phyloP scores from a whole-genome alignment of 2,888 invertebrate species.

The Pammene fasciana region DNA sequence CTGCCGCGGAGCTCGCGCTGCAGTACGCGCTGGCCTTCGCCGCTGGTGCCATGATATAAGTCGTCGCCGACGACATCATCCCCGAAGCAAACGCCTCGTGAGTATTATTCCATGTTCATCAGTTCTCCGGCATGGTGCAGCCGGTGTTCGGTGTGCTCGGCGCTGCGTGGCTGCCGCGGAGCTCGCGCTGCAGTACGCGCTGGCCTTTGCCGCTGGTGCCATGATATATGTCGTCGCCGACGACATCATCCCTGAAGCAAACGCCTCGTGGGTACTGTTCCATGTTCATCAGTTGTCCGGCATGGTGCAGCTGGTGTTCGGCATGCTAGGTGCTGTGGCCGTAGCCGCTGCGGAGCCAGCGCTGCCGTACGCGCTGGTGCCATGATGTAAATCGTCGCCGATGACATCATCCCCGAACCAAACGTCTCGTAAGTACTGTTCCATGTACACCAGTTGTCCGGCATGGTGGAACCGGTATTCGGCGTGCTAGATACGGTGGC shows the following conservation, averaged over 20 bases:
- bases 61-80: slow-evolving; percentile 98
- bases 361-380: slow-evolving; percentile 97
- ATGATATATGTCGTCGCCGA: slow-evolving; percentile 99
- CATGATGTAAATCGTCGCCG: slow-evolving; percentile 99
- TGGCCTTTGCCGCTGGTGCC: slow-evolving; percentile 98
- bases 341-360: slow-evolving; percentile 93
- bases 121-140: too few species aligned
- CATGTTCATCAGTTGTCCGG: too few species aligned
- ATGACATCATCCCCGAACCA: slow-evolving; percentile 99
- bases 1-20: slow-evolving; percentile 92
- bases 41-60: slow-evolving; percentile 99
- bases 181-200: slow-evolving; percentile 96
- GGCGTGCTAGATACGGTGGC: slow-evolving; percentile 93
- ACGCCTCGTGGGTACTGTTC: slow-evolving; percentile 89
- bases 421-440: slow-evolving; percentile 89
- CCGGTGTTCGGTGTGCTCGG: slow-evolving; percentile 88
- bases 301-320: slow-evolving; percentile 70
- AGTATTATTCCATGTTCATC: too few species aligned
- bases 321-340: slow-evolving; percentile 93
- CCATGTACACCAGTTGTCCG: too few species aligned
- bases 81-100: slow-evolving; percentile 98
- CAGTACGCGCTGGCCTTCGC: slow-evolving; percentile 98
- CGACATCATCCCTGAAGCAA: slow-evolving; percentile 98
- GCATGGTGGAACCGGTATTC: too few species aligned
- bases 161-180: slow-evolving; percentile 92